phyloP scores from a whole-genome alignment of 2,888 invertebrate species.

The Leptopilina drosophilae region DNA sequence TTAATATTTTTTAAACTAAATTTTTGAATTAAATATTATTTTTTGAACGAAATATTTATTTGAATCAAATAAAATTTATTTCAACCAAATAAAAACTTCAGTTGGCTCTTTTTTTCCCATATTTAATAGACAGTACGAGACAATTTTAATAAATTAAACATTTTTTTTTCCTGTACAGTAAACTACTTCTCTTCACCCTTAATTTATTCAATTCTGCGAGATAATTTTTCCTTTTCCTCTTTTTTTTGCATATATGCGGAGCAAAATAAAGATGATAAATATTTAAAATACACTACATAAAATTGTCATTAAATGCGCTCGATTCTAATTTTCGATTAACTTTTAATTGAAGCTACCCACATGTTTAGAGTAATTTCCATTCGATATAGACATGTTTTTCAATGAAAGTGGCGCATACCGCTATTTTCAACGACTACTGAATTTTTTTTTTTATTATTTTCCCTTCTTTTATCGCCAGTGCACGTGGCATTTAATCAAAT shows the following conservation, averaged over 20 bases:
- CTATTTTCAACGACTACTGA: conserved; percentile 52
- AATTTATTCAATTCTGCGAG: conserved; percentile 31
- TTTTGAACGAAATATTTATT: no score
- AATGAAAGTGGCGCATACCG: conserved; percentile 70
- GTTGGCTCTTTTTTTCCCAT: no score
- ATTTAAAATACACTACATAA: conserved; percentile 42
- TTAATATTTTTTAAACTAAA: no score
- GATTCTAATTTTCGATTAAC: conserved; percentile 1
- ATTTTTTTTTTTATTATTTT: not conserved
- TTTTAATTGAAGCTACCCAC: conserved; percentile 54
- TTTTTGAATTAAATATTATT: no score
- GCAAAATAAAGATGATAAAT: not conserved
- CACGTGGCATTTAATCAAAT: conserved; percentile 26
- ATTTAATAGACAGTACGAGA: no score
- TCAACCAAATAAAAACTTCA: no score
- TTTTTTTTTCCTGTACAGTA: no score
- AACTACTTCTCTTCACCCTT: not conserved
- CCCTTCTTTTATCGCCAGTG: not conserved
- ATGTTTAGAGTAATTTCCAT: conserved; percentile 58
- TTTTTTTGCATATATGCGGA: no score
- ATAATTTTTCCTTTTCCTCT: no score
- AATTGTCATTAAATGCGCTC: conserved; percentile 1
- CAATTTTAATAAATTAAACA: no score
- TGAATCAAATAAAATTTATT: no score
- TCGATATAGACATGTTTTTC: conserved; percentile 62